These are phyloP conservation scores for Anhinga anhinga DNA, from an alignment of 2,113 vertebrate genomes.

Conservation along the genomic window DNA sequence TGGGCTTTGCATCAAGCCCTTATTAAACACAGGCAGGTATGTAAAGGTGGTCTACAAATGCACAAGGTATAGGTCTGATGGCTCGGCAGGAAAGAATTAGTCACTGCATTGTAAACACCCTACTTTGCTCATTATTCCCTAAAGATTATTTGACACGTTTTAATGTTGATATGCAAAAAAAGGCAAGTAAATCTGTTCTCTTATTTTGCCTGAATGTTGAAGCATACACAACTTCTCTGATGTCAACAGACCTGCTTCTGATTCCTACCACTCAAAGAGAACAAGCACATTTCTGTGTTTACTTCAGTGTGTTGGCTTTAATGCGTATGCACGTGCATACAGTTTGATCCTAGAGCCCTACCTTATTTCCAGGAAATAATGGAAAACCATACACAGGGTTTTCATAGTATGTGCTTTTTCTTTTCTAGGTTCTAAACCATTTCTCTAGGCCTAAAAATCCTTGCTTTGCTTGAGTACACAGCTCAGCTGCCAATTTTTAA, in stretches of 20 bases:
- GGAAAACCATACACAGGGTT: not conserved
- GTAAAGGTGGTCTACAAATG: not conserved
- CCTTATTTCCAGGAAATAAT: not conserved
- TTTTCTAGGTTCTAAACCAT: not conserved
- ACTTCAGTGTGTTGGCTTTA: not conserved
- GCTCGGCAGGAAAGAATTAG: not conserved
- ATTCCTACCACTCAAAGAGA: not conserved
- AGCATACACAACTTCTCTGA: not conserved
- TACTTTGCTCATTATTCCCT: not conserved
- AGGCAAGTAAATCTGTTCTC: not conserved
- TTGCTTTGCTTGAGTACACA: not conserved
- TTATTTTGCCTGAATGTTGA: not conserved
- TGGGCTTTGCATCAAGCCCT: not conserved
- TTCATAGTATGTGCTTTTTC: not conserved
- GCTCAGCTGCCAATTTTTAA: not conserved
- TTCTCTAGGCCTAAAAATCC: not conserved
- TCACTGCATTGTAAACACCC: not conserved
- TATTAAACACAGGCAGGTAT: not conserved
- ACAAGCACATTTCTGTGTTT: not conserved
- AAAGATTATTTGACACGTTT: not conserved
- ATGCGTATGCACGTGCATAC: rapidly evolving
- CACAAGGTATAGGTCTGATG: not conserved
- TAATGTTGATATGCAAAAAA: not conserved
- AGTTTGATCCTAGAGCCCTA: not conserved
- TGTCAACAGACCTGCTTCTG: not conserved